Conservation (phyloP, 2,888 invertebrate species). For the Coecobrya sp. region DNA sequence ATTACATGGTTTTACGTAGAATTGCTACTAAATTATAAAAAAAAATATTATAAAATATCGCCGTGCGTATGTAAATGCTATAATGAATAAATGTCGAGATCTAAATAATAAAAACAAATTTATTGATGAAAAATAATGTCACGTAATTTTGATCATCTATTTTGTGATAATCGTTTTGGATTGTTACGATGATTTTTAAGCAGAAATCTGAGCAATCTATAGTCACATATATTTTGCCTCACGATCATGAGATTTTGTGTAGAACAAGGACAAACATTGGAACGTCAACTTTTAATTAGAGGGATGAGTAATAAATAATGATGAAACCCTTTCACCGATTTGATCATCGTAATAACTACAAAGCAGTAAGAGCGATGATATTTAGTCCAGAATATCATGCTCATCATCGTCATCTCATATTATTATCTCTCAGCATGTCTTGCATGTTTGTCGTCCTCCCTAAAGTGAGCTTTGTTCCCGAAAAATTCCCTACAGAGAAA, state of each 20-base stretch:
- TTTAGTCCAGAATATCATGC: not conserved
- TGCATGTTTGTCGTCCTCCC: not conserved
- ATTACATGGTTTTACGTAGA: not conserved
- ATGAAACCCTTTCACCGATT: not conserved
- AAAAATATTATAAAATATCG: too few relatives aligned
- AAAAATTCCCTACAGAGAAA: not conserved
- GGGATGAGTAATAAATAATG: not conserved
- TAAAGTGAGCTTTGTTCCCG: constrained; percentile 19
- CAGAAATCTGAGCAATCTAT: too few relatives aligned
- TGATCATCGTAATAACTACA: not conserved
- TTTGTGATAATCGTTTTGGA: too few relatives aligned
- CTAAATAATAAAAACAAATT: not conserved
- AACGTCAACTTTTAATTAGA: not conserved
- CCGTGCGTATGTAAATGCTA: not conserved
- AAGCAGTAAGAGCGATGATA: not conserved
- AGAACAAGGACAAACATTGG: not conserved
- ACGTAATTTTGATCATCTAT: too few relatives aligned
- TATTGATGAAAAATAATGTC: too few relatives aligned
- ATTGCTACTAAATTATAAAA: not conserved
- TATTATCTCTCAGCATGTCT: too few relatives aligned
- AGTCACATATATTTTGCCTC: too few relatives aligned
- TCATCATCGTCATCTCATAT: not conserved
- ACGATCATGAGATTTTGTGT: too few relatives aligned
- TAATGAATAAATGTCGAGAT: constrained; percentile 6
- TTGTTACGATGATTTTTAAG: too few relatives aligned